A percentile compares a stretch with the other conserved stretches of the same genome.
Evolutionary conservation across 2,113 vertebrate genomes (phyloP).

Genomic region (Tachycineta bicolor): DNA sequence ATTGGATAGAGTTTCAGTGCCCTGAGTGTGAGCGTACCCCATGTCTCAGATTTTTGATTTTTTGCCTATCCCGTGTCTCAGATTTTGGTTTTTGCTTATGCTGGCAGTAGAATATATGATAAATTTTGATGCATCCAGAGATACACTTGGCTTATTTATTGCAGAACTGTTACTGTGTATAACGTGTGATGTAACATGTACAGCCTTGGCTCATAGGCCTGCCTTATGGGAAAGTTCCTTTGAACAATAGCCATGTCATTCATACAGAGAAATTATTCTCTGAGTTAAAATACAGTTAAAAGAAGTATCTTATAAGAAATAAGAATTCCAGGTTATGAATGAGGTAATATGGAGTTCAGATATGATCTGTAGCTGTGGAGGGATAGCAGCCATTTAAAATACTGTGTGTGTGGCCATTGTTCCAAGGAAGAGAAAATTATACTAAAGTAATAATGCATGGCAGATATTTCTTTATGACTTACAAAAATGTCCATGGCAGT

Average conservation of each 20-base stretch:
- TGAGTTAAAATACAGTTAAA: not conserved
- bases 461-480: not conserved
- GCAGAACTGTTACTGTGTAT: not conserved
- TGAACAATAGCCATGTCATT: not conserved
- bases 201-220: not conserved
- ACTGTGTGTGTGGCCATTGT: not conserved
- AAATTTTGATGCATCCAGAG: not conserved
- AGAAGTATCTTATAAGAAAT: not conserved
- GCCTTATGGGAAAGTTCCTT: not conserved
- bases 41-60: not conserved
- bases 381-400: not conserved
- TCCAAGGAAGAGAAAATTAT: not conserved
- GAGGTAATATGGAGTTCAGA: not conserved
- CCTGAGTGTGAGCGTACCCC: slow-evolving; percentile 48
- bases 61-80: not conserved
- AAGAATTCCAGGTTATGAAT: not conserved
- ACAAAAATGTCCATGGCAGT: not conserved
- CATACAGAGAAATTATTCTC: not conserved
- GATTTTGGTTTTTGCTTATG: not conserved
- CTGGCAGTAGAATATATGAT: not conserved
- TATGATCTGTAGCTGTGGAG: not conserved
- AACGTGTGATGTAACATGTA: not conserved
- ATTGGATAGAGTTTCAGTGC: slow-evolving; percentile 50
- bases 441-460: not conserved
- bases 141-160: not conserved